Evolutionary conservation across 2,797 vertebrate genomes (phyloP), one percentile per base, ranked within the genome.

Genomic region (Urosaurus nigricauda): DNA sequence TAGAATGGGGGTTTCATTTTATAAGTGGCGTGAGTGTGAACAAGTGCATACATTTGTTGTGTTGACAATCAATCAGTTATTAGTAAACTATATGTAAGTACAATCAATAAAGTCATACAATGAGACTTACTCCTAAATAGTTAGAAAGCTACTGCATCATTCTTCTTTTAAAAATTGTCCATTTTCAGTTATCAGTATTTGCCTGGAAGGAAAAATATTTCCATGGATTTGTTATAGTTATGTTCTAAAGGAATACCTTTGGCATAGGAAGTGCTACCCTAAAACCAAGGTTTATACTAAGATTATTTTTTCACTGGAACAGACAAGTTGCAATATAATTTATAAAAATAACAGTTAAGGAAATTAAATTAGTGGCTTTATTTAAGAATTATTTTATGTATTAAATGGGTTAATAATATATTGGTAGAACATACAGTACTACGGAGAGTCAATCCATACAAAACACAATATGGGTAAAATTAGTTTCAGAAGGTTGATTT

Each of bases 31-130:
- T 95, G 92, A 95, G 74, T 95, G 77, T 92, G 89, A 91, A 87
- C 92, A 93, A 93, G 91, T 94, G 90, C 91, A 92, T 95, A 94
- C 79, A 92, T 96, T 94, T 95, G 94, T 95, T 91, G 78, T 96
- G 94, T 93, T 96, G 92, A 96, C 93, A 96, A 87, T 96, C 95
- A 94, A 87, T 96, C 95, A 94, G 2, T 94, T 95, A 80, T 95
- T 93, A 93, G 89, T 94, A 93, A 95, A 94, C 87, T 93, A 85
- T 94, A 92, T 96, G 91, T 96, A 94, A 94, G 95, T 95, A 95
- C 90, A 93, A 93, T 90, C 86, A 94, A 12, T 84, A 68, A 94
- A 71, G 80, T 95, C 87, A 93, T 92, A 87, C 90, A 87, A 32
- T 92, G 92, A 92, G 89, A 80, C 87, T 89, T 91, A 86, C 89